These are phyloP conservation scores for Haemorhous mexicanus DNA, from an alignment of 2,113 vertebrate genomes.

Conservation along the genomic window DNA sequence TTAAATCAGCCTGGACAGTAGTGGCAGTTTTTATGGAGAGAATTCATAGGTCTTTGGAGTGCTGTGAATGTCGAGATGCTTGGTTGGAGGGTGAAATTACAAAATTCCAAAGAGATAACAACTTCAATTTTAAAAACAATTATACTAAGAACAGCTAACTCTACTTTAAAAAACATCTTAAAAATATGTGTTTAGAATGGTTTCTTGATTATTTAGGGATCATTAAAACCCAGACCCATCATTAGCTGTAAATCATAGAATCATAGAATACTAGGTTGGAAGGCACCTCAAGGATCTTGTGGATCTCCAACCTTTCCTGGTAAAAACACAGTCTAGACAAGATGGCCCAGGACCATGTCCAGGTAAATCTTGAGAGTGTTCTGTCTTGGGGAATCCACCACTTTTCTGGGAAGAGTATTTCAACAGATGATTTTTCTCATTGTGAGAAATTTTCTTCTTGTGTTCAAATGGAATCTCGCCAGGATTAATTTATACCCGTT, in stretches of 20 bases:
- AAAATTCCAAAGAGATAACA: not conserved
- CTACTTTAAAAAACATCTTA: not conserved
- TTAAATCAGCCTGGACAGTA: conserved; percentile 52
- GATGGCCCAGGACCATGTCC: not conserved
- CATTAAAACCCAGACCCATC: not conserved
- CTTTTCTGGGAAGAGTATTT: not conserved
- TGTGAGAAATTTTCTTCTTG: not conserved
- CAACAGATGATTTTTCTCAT: not conserved
- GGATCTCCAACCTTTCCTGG: not conserved
- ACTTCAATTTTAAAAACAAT: conserved; percentile 28
- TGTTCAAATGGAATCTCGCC: not conserved
- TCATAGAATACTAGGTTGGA: not conserved
- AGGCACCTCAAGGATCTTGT: not conserved
- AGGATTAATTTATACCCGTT: not conserved
- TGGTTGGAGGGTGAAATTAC: not conserved
- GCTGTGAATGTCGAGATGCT: not conserved
- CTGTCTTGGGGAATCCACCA: not conserved
- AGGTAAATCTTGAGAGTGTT: too few species aligned
- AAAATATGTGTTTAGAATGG: not conserved
- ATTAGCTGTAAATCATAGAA: not conserved
- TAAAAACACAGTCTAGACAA: not conserved
- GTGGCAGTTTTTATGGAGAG: not conserved
- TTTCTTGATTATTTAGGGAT: conserved; percentile 21
- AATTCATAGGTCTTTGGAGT: conserved; percentile 25
- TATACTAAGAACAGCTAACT: not conserved